Conservation (phyloP, 2,888 invertebrate genomes). For the Hesperia comma region DNA sequence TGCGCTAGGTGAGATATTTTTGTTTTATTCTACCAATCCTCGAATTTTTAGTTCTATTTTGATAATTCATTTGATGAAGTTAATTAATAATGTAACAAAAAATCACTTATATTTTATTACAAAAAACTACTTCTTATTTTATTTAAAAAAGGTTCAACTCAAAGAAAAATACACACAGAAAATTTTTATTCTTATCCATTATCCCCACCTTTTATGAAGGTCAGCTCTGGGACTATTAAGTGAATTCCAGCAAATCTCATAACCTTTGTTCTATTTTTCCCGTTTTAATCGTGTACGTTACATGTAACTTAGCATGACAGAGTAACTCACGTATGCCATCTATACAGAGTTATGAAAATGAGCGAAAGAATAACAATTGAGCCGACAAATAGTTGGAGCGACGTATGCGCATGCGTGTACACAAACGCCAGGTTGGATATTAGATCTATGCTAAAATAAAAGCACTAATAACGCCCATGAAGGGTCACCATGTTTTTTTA, state of each 20-base stretch:
- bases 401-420: conserved; percentile 11
- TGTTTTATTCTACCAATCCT: too few relatives aligned
- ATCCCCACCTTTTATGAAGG: too few relatives aligned
- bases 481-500: conserved; percentile 21
- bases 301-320: conserved; percentile 21
- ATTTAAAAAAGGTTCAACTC: too few relatives aligned
- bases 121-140: too few relatives aligned
- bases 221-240: background rate
- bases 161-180: too few relatives aligned
- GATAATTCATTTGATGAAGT: too few relatives aligned
- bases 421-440: conserved; percentile 47
- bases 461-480: conserved; percentile 49
- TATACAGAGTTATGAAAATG: conserved; percentile 33
- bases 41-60: too few relatives aligned
- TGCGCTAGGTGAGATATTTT: too few relatives aligned
- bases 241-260: conserved; percentile 3
- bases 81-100: too few relatives aligned
- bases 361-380: conserved; percentile 46
- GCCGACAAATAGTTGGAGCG: conserved; percentile 39
- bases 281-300: background rate
- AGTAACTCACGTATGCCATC: conserved; percentile 18
- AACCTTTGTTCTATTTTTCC: background rate
- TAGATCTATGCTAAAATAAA: conserved; percentile 66
- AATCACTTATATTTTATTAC: too few relatives aligned
- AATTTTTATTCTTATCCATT: too few relatives aligned